Conservation (phyloP, 2,797 vertebrate species). For the Phrynocephalus forsythii region DNA sequence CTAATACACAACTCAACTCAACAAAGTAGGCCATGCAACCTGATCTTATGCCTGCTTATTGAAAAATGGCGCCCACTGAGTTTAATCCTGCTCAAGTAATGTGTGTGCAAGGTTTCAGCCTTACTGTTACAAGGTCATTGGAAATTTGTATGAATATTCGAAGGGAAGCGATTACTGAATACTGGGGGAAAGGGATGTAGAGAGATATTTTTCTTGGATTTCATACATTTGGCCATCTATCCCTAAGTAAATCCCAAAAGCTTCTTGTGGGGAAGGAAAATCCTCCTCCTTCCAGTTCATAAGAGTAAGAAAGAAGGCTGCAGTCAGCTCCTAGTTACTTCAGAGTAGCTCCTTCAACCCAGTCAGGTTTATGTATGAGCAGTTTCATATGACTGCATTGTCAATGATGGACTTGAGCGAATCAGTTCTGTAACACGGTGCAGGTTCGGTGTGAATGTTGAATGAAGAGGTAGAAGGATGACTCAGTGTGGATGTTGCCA, state of each 20-base stretch:
- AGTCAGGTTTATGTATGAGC: neutral
- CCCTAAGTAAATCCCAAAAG: neutral
- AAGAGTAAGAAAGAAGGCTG: slow-evolving; percentile 43
- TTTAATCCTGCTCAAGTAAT: neutral
- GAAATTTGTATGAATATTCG: neutral
- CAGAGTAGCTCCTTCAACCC: neutral
- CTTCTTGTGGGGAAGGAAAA: slow-evolving; percentile 2
- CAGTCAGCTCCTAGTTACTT: neutral
- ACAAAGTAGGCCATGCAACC: neutral
- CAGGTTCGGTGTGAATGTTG: neutral
- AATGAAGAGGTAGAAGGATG: neutral
- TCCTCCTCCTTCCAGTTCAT: slow-evolving; percentile 31
- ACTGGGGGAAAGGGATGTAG: neutral
- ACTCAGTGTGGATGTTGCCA: neutral
- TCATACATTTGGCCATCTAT: neutral
- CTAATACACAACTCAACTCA: neutral
- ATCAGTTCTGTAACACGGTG: neutral
- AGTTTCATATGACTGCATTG: neutral
- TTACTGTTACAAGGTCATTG: neutral
- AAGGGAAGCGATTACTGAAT: neutral
- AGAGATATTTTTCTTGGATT: slow-evolving; percentile 4
- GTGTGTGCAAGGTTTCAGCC: neutral
- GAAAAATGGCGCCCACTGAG: neutral
- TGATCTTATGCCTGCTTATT: neutral
- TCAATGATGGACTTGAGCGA: neutral